Evolutionary conservation across 2,113 vertebrate genomes (phyloP), one percentile per base, ranked within the genome.

Genomic region (Ammodramus savannarum): DNA sequence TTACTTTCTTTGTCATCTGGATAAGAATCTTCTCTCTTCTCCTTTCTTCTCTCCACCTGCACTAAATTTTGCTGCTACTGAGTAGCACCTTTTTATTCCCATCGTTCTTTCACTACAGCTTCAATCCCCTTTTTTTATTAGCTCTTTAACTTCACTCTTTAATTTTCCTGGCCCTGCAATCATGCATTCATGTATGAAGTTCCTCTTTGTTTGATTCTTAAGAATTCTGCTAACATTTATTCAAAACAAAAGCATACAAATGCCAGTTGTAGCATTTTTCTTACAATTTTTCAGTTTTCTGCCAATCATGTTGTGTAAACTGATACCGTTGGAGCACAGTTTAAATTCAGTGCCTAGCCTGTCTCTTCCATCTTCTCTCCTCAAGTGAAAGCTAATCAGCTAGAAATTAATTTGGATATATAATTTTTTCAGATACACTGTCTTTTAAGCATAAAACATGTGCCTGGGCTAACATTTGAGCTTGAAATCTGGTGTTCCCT

Each of bases 1-100:
- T 95, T 94, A 76, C 86, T 96, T 91, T 93, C 91, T 95, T 95
- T 97, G 96, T 97, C 62, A 92, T 94, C 75, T 79, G 85, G 90
- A 85, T 82, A 63, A 73, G 79, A 82, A 90, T 93, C 75, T 83
- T 96, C 80, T 78, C 16, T 87, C 18, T 92, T 85, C 49, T 89
- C 59, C 59, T 89, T 92, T 92, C 73, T 57, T 91, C 43, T 85
- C 29, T 66, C 31, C 43, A 75, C 31, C 92, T 89, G 81, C 7
- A 25, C 66, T 96, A 71, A 91, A 89, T 94, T 91, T 89, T 89
- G 57, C 84, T 78, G 84, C 55, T 75, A 38, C 55, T 67, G 55
- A 95, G 58, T 46, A 78, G 68, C 5, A 5, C 52, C n/a, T 41
- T 68, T 96, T 91, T 81, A 36, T 75, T 94, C 48, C 48, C 61